Percentiles rank a stretch among this genome's conserved stretches.
Conservation (phyloP, 2,888 invertebrate species). For the Phania funesta region DNA sequence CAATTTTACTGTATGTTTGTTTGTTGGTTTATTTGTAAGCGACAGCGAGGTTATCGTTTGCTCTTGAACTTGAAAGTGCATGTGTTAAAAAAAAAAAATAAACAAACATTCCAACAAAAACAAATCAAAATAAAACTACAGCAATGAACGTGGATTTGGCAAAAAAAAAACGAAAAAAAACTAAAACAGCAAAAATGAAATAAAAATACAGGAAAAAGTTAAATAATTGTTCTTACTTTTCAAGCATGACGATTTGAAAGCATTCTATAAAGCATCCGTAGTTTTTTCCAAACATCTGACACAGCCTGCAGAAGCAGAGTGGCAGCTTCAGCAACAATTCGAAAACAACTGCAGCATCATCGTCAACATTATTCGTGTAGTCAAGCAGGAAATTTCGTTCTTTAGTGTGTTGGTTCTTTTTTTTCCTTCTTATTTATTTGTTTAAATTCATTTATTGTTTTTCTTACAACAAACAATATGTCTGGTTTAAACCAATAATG, state of each 20-base stretch:
- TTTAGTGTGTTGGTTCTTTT: not conserved
- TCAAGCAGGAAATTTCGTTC: conserved; percentile 52
- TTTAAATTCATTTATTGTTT: conserved; percentile 54
- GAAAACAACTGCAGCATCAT: conserved; percentile 15
- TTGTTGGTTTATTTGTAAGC: conserved; percentile 70
- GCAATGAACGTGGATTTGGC: conserved; percentile 35
- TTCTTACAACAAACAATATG: conserved; percentile 58
- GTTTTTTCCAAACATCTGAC: not conserved
- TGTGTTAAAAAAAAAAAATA: conserved; percentile 48
- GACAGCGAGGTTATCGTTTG: conserved; percentile 73
- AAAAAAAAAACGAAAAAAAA: conserved; percentile 8
- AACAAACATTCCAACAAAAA: conserved; percentile 45
- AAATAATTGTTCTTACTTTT: conserved; percentile 56
- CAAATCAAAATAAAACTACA: conserved; percentile 58
- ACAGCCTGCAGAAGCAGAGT: not conserved
- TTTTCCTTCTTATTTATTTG: conserved; percentile 15
- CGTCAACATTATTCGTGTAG: conserved; percentile 34
- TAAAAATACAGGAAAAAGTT: conserved; percentile 38
- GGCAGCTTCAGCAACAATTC: conserved; percentile 3
- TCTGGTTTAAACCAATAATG: conserved; percentile 64
- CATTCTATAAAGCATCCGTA: not conserved
- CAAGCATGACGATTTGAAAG: conserved; percentile 49
- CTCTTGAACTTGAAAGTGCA: conserved; percentile 75
- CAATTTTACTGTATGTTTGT: conserved; percentile 13
- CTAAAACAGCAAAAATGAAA: not conserved